Evolutionary conservation across 2,113 vertebrate genomes (phyloP).

Genomic region (Paedocypris sp.): DNA sequence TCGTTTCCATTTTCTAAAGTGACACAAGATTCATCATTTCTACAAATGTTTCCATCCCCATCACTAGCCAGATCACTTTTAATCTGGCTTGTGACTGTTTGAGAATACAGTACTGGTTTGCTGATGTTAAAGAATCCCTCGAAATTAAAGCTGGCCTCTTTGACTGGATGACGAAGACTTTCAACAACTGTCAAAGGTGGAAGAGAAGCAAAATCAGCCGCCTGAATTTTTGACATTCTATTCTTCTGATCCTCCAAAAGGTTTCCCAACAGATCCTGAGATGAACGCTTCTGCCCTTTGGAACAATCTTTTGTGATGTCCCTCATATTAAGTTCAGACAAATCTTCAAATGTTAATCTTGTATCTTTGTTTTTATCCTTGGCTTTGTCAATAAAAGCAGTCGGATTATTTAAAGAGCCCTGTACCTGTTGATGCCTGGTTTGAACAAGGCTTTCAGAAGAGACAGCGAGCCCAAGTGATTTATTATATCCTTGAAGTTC

Average conservation of each 20-base stretch:
- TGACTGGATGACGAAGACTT: constrained; percentile 57
- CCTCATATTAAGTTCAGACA: constrained; percentile 24
- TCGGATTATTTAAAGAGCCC: constrained; percentile 25
- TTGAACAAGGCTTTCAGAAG: neutral
- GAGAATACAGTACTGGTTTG: constrained; percentile 32
- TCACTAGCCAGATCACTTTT: neutral
- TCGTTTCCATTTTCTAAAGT: neutral
- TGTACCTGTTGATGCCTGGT: constrained; percentile 33
- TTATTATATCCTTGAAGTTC: constrained; percentile 12
- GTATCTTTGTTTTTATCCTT: neutral
- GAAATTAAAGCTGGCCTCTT: constrained; percentile 56
- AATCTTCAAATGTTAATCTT: constrained; percentile 1
- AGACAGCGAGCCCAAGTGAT: constrained; percentile 21
- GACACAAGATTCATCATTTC: neutral
- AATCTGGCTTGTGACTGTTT: neutral
- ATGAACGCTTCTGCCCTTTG: constrained; percentile 12
- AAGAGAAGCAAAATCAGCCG: constrained; percentile 51
- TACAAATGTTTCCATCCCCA: neutral
- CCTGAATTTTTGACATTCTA: neutral
- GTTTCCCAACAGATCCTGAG: neutral
- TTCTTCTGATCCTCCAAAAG: constrained; percentile 21
- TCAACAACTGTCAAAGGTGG: constrained; percentile 61
- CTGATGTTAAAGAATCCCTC: constrained; percentile 42
- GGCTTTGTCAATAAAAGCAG: neutral
- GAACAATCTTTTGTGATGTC: constrained; percentile 27